Conservation (phyloP, 2,888 invertebrate species). For the Hypomecis punctinalis region DNA sequence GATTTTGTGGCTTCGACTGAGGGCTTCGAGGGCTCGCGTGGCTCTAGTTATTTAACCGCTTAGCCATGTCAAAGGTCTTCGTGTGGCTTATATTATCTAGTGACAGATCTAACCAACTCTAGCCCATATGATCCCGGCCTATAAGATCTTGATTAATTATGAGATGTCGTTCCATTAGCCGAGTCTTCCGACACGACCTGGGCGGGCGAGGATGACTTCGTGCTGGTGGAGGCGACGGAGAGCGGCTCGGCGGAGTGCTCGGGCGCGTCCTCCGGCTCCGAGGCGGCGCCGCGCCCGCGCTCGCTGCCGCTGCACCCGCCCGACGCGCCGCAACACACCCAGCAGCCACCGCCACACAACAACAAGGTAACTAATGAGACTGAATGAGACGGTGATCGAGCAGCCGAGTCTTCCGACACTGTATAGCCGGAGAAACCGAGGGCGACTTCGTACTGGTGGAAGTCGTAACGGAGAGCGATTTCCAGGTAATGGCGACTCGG, state of each 20-base stretch:
- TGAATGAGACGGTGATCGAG: too few species aligned
- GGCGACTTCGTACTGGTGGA: slow-evolving; percentile 94
- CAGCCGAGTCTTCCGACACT: slow-evolving; percentile 78
- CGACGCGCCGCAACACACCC: slow-evolving; percentile 27
- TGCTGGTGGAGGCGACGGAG: slow-evolving; percentile 90
- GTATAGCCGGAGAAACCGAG: slow-evolving; percentile 88
- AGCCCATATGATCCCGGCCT: too few species aligned
- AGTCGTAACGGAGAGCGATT: slow-evolving; percentile 86
- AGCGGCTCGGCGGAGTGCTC: slow-evolving; percentile 81
- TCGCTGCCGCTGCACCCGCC: slow-evolving; percentile 61
- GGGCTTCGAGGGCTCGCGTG: too few species aligned
- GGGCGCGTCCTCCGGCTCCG: slow-evolving; percentile 69
- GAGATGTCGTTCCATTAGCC: slow-evolving; percentile 51
- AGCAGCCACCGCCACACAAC: slow-evolving; percentile 13
- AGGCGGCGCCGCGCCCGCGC: slow-evolving; percentile 75
- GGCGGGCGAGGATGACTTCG: slow-evolving; percentile 93
- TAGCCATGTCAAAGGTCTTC: too few species aligned
- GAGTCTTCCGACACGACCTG: slow-evolving; percentile 80
- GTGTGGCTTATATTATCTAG: too few species aligned
- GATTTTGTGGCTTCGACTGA: too few species aligned
- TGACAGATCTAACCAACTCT: too few species aligned
- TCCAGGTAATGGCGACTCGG: too few species aligned
- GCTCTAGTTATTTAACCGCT: too few species aligned
- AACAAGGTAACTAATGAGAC: neutral
- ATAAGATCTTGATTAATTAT: too few species aligned